Base-by-base conservation (phyloP, 2,888 invertebrate species). In the Thumatha senex region DNA sequence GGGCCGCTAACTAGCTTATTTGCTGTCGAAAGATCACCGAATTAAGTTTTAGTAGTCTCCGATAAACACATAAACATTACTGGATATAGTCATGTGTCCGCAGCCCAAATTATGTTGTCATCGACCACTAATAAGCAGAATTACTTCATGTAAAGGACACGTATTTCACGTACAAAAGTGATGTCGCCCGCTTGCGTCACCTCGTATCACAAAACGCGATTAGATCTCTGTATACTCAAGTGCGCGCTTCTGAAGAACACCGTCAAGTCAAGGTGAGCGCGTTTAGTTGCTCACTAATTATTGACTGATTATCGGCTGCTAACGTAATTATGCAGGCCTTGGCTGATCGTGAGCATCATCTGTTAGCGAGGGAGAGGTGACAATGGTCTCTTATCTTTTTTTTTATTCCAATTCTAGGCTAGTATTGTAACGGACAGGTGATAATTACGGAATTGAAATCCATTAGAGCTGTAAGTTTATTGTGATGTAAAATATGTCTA, bases 211-310 rank as follows among this genome's bases (percentile, higher is more conserved):
- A 45, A 50, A 49, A 51, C 15, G 12, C 41, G 54, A 51, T 58
- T 51, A 48, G 43, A 53, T 50, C 43, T 50, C 43, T 34, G 48
- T 50, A 49, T 50, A 46, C 44, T 48, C 46, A 44, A 48, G 41
- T 30, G 41, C 24, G 46, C 35, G 15, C 33, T 18, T 46, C 38
- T 34, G 46, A 33, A 18, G 34, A 14, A 38, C 44, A 18, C 39
- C 40, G 46, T 11, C 5, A 31, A 31, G 38, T 54, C 54, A 62
- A 62, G 61, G 61, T 54, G 58, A 61, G 10, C 50, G 40, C 48
- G 46, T 48, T 60, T 56, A 58, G 56, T 45, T 15, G 24, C 34
- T 12, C 15, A 48, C 48, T 60, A 51, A 61, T 57, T 57, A 54
- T n/a, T 41, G 35, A 38, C 48, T 51, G 40, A 58, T 54, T 61